Evolutionary conservation across 2,113 vertebrate species (phyloP), one percentile per base, ranked within the genome.

Genomic region (Plectropomus leopardus): DNA sequence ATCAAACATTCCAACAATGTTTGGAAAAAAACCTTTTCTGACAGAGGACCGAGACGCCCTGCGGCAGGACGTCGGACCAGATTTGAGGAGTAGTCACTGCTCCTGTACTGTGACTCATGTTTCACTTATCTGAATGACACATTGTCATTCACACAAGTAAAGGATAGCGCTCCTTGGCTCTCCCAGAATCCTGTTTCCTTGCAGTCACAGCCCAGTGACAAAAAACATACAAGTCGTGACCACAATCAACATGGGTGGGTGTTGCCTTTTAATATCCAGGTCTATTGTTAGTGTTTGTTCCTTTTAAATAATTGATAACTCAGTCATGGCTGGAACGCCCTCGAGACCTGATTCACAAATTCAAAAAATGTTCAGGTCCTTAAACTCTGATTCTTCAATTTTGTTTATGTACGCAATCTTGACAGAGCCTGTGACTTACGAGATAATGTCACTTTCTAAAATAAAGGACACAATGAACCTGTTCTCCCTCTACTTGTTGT

Each of bases 261-360:
- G 88, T 93, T 92, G 88, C 84, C 88, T 59, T 72, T 80, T 64
- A 5, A 42, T 65, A 67, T 82, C 77, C 83, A 70, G 23, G 76
- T 21, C 83, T 48, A 77, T 93, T 92, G 86, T 92, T 86, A 44
- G 7, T 34, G 44, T 88, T 93, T 92, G 89, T 91, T 89, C 63
- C 47, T 48, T 75, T 85, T 70, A 53, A 87, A 88, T 90, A 82
- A 93, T 89, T 89, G 30, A 91, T 92, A 53, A 86, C 32, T 77
- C 54, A 59, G 55, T 72, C 72, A 83, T 70, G 50, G 4, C 47
- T 72, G 85, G 40, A 76, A 90, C 85, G 21, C 84, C 86, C 81
- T 69, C 4, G 17, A 32, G 72, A 17, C n/a, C 58, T 87, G 78
- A 80, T 77, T 70, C 69, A 86, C 60, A 45, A 67, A 57, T 69